Base-by-base conservation (phyloP, 2,888 invertebrate genomes). In the Mayetiola destructor region DNA sequence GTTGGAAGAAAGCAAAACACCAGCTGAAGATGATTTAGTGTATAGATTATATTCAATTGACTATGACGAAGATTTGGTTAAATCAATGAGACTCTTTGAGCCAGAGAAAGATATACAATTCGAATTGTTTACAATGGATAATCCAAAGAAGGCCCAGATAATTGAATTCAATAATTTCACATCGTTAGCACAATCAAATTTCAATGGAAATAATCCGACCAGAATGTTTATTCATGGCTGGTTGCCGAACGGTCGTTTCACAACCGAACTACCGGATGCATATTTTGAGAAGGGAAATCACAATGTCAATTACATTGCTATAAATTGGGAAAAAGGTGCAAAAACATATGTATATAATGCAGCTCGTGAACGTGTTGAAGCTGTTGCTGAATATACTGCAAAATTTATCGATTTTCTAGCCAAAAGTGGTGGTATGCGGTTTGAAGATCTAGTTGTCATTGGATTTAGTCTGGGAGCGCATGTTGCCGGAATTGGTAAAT, bases 191-290 rank as follows among this genome's bases (percentile, higher is more conserved):
- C 4, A 5, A 21, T 53, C 52, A 18, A n/a, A 53, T 29, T 57
- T 53, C 27, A 53, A 57, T 53, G 27, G 20, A 14, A 3, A 48
- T 18, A 10, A 39, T 29, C 57, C 52, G 16, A 57, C 57, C 1
- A 3, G 68, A 54, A 61, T 71, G 23, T 63, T 79, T 21, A 73
- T 77, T 32, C 80, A 80, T 61, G 80, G 80, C 12, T 80, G 80
- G 80, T 18, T 18, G 16, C 30, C 53, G 2, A 20, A 53, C 18
- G 53, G 53, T 10, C 9, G 23, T 5, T 18, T 57, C 6, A 57
- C 56, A 27, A 9, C 29, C 23, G n/a, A 16, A 35, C 52, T 57
- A 36, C 21, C 42, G 3, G 35, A 23, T 10, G 53, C 53, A 16
- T 58, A 56, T 53, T 32, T 39, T 16, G 23, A 48, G 14, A 40